Base-by-base conservation (phyloP, 2,797 vertebrate genomes). In the Apodemus agrarius region DNA sequence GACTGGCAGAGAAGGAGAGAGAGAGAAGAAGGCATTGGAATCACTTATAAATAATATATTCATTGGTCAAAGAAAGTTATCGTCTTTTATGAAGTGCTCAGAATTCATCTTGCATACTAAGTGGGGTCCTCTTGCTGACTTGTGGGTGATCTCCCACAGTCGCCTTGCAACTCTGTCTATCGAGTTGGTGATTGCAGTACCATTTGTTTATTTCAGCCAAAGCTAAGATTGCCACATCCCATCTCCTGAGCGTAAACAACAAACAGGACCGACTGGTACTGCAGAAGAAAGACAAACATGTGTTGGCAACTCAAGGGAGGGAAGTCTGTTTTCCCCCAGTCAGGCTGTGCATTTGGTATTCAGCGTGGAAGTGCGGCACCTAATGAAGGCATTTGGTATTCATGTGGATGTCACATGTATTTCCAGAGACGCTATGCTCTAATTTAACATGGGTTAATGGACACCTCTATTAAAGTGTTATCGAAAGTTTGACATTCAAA, bases 351-450 rank as follows among this genome's bases (percentile, higher is more conserved):
- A 98, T 98, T 99, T 98, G 98, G 98, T 98, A 99, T 99, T 98
- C 98, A 98, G 97, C 97, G 76, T 95, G 93, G 96, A 97, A 98
- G 96, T 78, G 1, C 98, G 75, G 96, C 49, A 91, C 98, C 97
- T 99, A 99, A 99, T 98, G 98, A 99, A 98, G 98, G 98, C 98
- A 98, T 98, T 99, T 98, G 98, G 98, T 98, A 99, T 99, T 99
- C 98, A 98, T 98, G 98, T 95, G 97, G 98, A 97, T 99, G 98
- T 98, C 98, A 98, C 98, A 98, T 98, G 98, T 97, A 98, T 98
- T 98, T 99, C 98, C 97, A 98, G 98, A 98, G 98, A 99, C 54
- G 94, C 98, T 97, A 98, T 95, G 98, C 98, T 98, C 98, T 98
- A 98, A 99, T 99, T 99, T 98, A 99, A 98, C 98, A 96, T 37